Percentiles rank a stretch among this genome's conserved stretches.
phyloP scores from a whole-genome alignment of 2,113 vertebrate species.

The Aptenodytes patagonicus region DNA sequence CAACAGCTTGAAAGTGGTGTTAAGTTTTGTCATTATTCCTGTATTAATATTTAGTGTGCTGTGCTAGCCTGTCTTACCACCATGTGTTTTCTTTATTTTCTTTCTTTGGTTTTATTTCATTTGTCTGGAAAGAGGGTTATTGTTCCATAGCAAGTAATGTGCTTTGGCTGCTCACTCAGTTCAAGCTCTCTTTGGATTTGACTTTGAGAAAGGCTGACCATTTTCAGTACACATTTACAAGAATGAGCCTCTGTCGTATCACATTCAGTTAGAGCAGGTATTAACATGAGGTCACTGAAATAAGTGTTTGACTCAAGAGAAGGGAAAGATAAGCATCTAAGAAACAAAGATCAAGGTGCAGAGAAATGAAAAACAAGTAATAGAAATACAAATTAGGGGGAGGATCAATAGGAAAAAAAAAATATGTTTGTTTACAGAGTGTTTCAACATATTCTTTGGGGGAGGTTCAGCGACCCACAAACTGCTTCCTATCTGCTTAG shows the following conservation, averaged over 20 bases:
- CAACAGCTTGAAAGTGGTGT: background rate
- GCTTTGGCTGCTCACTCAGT: background rate
- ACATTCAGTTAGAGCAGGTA: background rate
- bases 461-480: background rate
- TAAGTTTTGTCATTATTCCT: background rate
- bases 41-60: background rate
- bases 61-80: background rate
- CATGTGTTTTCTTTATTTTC: background rate
- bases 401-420: background rate
- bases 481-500: background rate
- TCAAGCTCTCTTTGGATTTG: background rate
- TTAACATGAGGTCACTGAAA: background rate
- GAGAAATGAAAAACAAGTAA: background rate
- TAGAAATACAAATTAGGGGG: background rate
- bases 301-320: background rate
- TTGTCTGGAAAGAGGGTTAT: background rate
- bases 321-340: background rate
- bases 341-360: background rate
- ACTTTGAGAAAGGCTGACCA: background rate
- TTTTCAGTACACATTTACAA: background rate
- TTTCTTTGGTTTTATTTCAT: background rate
- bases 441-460: background rate
- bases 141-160: background rate
- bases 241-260: background rate
- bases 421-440: background rate